Base-by-base conservation (phyloP, 2,797 vertebrate genomes). In the Smutsia temminckii region DNA sequence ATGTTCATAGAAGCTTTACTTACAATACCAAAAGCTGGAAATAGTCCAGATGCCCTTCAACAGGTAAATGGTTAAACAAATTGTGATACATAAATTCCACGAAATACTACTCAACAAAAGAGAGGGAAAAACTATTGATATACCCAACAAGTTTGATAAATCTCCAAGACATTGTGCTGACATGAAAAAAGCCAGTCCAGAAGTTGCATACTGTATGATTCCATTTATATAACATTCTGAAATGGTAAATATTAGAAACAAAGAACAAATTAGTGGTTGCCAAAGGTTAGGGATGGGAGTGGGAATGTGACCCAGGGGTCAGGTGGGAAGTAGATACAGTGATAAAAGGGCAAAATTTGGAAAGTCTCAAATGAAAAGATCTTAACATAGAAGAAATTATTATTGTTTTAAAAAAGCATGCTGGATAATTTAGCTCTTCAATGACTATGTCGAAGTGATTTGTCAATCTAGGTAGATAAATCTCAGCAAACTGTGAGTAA, bases 391-490 rank as follows among this genome's bases (percentile, higher is more conserved):
- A 10, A 90, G 27, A 95, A 92, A 53, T 14, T 55, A 6, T 9
- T 86, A 17, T 25, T 59, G 37, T 68, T 68, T 25, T 78, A 68
- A 72, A 80, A 94, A 93, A 64, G 10, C 13, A 78, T 17, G 18
- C 9, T 80, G 40, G 32, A 37, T 69, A 89, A 80, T 64, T 91
- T 91, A 85, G 83, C 68, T 55, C 49, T 79, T 89, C 42, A 37
- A 25, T 64, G 40, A 93, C 20, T 80, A 42, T 51, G 85, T 46
- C 75, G 16, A 95, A 87, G 81, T 92, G 42, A 97, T 85, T 74
- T 89, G 49, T 93, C 85, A 93, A 64, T 83, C n/a, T 85, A 88
- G 23, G 51, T 18, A 78, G 34, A 91, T 92, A 93, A 79, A 68
- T 91, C 83, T 80, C 83, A 49, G 25, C 55, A 88, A 3, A 91